Evolutionary conservation across 2,888 invertebrate species (phyloP).

Genomic region (Sinopyrophorus schimmeli): DNA sequence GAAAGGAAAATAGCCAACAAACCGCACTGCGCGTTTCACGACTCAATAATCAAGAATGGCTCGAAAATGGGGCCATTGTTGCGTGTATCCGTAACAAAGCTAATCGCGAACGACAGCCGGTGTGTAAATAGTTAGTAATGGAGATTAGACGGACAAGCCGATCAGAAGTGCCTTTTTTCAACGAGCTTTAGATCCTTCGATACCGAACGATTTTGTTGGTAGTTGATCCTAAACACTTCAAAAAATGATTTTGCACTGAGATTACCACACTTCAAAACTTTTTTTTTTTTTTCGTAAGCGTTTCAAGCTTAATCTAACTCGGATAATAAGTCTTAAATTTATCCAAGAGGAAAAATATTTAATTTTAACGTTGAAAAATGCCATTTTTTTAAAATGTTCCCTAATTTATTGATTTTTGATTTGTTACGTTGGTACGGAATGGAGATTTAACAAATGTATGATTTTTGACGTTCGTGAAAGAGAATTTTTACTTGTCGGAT

Average conservation of each 20-base stretch:
- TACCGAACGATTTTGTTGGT: slow-evolving; percentile 24
- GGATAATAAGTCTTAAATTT: too few species aligned
- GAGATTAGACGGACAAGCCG: slow-evolving; percentile 38
- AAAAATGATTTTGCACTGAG: slow-evolving; percentile 26
- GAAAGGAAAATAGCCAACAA: slow-evolving; percentile 21
- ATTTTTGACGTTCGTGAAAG: too few species aligned
- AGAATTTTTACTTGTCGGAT: too few species aligned
- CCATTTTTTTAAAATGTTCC: too few species aligned
- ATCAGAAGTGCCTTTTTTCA: slow-evolving; percentile 18
- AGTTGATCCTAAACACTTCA: slow-evolving; percentile 31
- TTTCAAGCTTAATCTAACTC: too few species aligned
- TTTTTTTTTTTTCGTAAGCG: too few species aligned
- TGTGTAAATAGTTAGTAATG: slow-evolving; percentile 50
- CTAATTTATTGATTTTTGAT: too few species aligned
- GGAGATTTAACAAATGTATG: too few species aligned
- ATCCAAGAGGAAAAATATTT: too few species aligned
- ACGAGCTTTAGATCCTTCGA: slow-evolving; percentile 19
- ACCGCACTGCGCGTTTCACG: slow-evolving; percentile 38
- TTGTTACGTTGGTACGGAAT: too few species aligned
- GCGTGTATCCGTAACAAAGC: slow-evolving; percentile 48
- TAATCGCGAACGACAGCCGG: slow-evolving; percentile 49
- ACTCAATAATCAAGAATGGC: slow-evolving; percentile 38
- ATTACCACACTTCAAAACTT: slow-evolving; percentile 28
- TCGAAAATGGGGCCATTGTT: slow-evolving; percentile 43
- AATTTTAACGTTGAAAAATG: too few species aligned